Conservation (phyloP, 2,888 invertebrate genomes). For the Tromatobia lineatoria region DNA sequence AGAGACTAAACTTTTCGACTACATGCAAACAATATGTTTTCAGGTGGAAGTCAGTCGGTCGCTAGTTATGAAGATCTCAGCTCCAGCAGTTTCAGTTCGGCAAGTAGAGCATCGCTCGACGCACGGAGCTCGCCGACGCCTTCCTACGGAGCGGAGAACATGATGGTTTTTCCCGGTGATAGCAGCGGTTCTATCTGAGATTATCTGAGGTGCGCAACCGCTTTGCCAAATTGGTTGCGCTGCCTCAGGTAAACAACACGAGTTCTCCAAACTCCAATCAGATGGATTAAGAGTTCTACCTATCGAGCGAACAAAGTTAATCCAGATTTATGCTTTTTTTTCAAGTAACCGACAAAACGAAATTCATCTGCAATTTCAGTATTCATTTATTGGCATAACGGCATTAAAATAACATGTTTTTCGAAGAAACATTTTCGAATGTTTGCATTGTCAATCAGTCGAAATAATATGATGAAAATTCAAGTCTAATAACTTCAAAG, state of each 20-base stretch:
- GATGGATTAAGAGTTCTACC: slow-evolving; percentile 3
- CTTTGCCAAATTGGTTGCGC: slow-evolving; percentile 81
- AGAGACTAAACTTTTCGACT: slow-evolving; percentile 29
- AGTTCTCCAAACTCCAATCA: slow-evolving; percentile 5
- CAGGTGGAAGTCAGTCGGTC: slow-evolving; percentile 88
- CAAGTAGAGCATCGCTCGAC: slow-evolving; percentile 92
- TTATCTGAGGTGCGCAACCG: slow-evolving; percentile 81
- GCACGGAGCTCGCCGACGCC: slow-evolving; percentile 91
- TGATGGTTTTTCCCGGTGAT: slow-evolving; percentile 93
- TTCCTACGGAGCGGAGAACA: slow-evolving; percentile 91
- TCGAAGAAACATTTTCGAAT: too few species aligned
- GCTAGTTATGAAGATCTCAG: slow-evolving; percentile 91
- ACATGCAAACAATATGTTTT: slow-evolving; percentile 61
- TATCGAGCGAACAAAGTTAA: background rate
- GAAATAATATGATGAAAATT: too few species aligned
- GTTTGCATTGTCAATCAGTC: too few species aligned
- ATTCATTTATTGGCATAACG: too few species aligned
- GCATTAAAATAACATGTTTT: too few species aligned
- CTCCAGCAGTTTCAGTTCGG: slow-evolving; percentile 94
- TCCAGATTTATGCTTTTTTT: too few species aligned
- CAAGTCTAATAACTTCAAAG: too few species aligned
- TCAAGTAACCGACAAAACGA: too few species aligned
- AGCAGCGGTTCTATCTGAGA: slow-evolving; percentile 89
- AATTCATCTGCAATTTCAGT: too few species aligned
- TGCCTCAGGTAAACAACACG: slow-evolving; percentile 79